Evolutionary conservation across 2,888 invertebrate genomes (phyloP), one percentile per base, ranked within the genome.

Genomic region (Chesias legatella): DNA sequence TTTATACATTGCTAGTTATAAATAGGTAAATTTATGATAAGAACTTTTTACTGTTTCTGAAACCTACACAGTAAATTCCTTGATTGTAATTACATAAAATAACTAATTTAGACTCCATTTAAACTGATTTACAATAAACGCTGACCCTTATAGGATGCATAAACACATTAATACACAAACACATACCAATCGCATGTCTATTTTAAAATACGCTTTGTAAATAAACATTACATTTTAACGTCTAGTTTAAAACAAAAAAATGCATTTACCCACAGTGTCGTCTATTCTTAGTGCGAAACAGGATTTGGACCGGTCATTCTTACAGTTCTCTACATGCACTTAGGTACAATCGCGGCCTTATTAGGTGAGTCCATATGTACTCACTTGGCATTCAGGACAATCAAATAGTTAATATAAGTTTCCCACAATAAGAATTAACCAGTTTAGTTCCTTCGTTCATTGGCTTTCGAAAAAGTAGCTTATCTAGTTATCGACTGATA

Each of bases 221-320:
- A 55, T 49, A 53, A 54, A 54, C 39, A 48, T 45, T 42, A 51
- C 43, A 35, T 40, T 26, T 36, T 29, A 35, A 22, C 23, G 33
- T 45, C 48, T 38, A 41, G 50, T 48, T 27, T 5, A 30, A 31
- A 9, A 6, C 23, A 52, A 55, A 55, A 55, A 55, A 55, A 48
- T 45, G 21, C 8, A 43, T 55, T 52, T 55, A 52, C 50, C 50
- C 52, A 52, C 52, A 48, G 46, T 52, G 48, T 48, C 50, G 29
- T 48, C 48, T 52, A 50, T 48, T 50, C 50, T 38, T 34, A 34
- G 36, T 42, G 30, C 23, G 13, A 52, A 51, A 51, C 52, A 40
- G 25, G 50, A 43, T 47, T 48, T 43, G 50, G 40, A 41, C 43
- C 43, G 44, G 46, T 48, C 37, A 47, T 48, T 50, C 48, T 52